phyloP scores from a whole-genome alignment of 2,888 invertebrate species.

The Sphaerophoria rueppellii region DNA sequence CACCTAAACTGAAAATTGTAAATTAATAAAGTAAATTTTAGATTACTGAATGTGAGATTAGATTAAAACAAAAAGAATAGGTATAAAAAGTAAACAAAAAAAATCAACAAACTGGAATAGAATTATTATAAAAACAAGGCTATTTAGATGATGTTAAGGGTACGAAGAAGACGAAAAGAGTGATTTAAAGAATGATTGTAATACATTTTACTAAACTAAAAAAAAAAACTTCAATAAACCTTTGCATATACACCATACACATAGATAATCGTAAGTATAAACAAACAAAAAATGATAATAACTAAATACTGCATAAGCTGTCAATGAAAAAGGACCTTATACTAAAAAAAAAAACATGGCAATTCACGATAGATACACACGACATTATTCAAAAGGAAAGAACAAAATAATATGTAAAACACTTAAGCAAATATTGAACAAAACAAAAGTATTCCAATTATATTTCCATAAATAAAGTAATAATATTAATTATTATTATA shows the following conservation, averaged over 20 bases:
- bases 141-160: constrained; percentile 67
- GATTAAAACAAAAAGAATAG: constrained; percentile 58
- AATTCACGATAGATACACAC: constrained; percentile 58
- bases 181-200: constrained; percentile 63
- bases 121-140: constrained; percentile 58
- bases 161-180: constrained; percentile 45
- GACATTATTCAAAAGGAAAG: constrained; percentile 33
- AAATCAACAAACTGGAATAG: constrained; percentile 31
- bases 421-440: constrained; percentile 15
- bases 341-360: constrained; percentile 45
- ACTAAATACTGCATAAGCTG: constrained; percentile 49
- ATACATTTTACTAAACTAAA: constrained; percentile 14
- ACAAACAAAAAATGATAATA: constrained; percentile 52
- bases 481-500: constrained; percentile 28
- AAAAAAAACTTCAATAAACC: constrained; percentile 35
- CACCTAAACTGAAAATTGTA: constrained; percentile 67
- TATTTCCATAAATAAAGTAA: constrained; percentile 21
- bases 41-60: constrained; percentile 72
- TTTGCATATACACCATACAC: constrained; percentile 65
- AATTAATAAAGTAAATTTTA: constrained; percentile 71
- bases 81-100: constrained; percentile 37
- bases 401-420: constrained; percentile 15
- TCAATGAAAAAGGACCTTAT: constrained; percentile 39
- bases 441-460: constrained; percentile 37
- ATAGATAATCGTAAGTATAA: constrained; percentile 54